Evolutionary conservation across 2,797 vertebrate genomes (phyloP), one percentile per base, ranked within the genome.

Genomic region (Sebastes nivosus): DNA sequence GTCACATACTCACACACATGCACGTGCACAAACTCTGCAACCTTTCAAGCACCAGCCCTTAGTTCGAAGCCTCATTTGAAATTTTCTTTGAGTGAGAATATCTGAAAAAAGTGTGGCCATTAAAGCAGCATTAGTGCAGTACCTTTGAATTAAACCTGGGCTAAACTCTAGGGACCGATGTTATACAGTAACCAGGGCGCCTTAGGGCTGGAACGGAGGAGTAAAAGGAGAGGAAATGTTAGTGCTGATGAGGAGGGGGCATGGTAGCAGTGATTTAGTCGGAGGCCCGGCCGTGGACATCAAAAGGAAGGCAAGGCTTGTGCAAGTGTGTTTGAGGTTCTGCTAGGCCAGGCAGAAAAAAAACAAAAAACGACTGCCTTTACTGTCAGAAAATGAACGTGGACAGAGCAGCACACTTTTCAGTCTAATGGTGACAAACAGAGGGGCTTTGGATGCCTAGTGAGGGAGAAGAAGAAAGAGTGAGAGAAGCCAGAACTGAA

Each of bases 131-230:
- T 94, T 94, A 95, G 91, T 92, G 90, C 86, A 86, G 94, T 93
- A 94, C 91, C 95, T 97, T 96, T 97, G 97, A 98, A 97, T 97
- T 96, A 98, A 96, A 95, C 95, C 95, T 95, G 92, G 84, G 75
- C 95, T 94, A 96, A 97, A 97, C 96, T 95, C 96, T 89, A 85
- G 96, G 86, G 96, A 95, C 92, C 87, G 88, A 94, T 95, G 95
- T 96, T 93, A 93, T 93, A 94, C 95, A 69, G 86, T 85, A 93
- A 95, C 92, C 95, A 94, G 85, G 58, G 85, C 54, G 81, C 77
- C 86, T 92, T 78, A 71, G 74, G 85, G 83, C 72, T 78, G 80
- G 72, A 84, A 81, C 24, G 61, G 64, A 86, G 75, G 81, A 72
- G 82, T 46, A 85, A 79, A 50, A 85, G 65, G 80, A 83, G 67